Evolutionary conservation across 1,140 invertebrate species (phyloP), one percentile per base, ranked within the genome.

Genomic region (Drosophila nebulosa): DNA sequence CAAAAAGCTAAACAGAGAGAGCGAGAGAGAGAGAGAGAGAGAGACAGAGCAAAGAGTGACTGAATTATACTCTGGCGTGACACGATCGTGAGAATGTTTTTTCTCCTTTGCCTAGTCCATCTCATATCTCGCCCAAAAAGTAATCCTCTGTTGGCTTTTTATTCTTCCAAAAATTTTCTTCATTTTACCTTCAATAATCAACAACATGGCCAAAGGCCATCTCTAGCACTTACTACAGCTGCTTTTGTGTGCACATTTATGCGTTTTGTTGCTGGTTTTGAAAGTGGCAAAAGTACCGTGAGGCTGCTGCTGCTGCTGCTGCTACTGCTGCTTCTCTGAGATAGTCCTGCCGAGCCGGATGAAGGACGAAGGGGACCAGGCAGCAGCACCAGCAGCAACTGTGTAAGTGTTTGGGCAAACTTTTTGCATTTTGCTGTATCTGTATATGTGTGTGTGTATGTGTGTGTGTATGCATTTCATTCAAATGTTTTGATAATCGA

Each of bases 191-290:
- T 42, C 14, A 5, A 9, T 42, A 18, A 42, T 18, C 39, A 46
- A 46, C 16, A 46, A 46, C 7, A 46, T 10, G 16, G 12, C 39
- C 9, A 21, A 21, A 9, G 16, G 42, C 24, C 52, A 55, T 55
- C 52, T 24, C 52, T 55, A 27, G 32, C 42, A 18, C 55, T 39
- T 51, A 32, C 27, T 39, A 22, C 56, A 61, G 32, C 52, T 67
- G 60, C 55, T 46, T 75, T 62, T 73, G 58, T 72, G 39, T 60
- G 64, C 71, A 79, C 80, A 85, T 79, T 85, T 85, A 84, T 84
- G 80, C 80, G 73, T 79, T 84, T 79, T 84, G 79, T 84, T 84
- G 69, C 63, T 77, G 69, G 39, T 58, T 73, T 74, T 58, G 59
- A 53, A 86, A 74, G 73, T 61, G 66, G 64, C 65, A 85, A 77